These are phyloP conservation scores for Gallinago undulata DNA, from an alignment of 2,113 vertebrate genomes.

Conservation along the genomic window DNA sequence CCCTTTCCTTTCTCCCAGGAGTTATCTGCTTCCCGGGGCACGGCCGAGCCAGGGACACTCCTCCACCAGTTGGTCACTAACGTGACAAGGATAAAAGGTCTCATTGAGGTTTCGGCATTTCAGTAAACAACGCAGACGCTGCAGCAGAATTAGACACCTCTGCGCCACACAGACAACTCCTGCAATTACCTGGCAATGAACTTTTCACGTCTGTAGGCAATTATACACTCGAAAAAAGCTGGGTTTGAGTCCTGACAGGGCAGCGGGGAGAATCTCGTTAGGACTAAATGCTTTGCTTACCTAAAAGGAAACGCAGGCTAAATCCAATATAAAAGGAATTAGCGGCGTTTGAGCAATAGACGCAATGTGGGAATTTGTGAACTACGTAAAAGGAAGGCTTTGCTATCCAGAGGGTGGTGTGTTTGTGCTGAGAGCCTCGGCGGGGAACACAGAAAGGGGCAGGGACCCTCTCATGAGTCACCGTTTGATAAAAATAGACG, in stretches of 20 bases:
- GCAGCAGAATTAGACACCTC: neutral
- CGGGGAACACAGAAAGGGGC: neutral
- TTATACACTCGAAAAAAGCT: neutral
- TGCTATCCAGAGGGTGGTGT: neutral
- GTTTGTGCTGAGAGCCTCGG: neutral
- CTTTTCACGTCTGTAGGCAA: neutral
- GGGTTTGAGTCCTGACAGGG: neutral
- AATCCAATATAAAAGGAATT: neutral
- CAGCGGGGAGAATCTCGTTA: neutral
- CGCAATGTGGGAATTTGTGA: neutral
- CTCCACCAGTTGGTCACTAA: neutral
- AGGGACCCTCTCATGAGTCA: neutral
- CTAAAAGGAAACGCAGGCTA: neutral
- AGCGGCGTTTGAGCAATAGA: neutral
- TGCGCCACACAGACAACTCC: neutral
- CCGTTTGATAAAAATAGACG: neutral
- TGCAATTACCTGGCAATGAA: neutral
- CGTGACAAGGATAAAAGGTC: neutral
- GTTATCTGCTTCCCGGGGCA: neutral
- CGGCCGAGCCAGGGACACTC: neutral
- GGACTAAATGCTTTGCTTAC: neutral
- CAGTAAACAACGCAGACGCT: slow-evolving; percentile 3
- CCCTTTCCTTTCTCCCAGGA: neutral
- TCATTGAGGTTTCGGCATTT: neutral
- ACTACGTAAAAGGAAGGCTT: neutral